Percentiles rank a stretch among this genome's conserved stretches.
These are phyloP conservation scores for Myodes glareolus DNA, from an alignment of 2,113 vertebrate genomes.

Conservation along the genomic window DNA sequence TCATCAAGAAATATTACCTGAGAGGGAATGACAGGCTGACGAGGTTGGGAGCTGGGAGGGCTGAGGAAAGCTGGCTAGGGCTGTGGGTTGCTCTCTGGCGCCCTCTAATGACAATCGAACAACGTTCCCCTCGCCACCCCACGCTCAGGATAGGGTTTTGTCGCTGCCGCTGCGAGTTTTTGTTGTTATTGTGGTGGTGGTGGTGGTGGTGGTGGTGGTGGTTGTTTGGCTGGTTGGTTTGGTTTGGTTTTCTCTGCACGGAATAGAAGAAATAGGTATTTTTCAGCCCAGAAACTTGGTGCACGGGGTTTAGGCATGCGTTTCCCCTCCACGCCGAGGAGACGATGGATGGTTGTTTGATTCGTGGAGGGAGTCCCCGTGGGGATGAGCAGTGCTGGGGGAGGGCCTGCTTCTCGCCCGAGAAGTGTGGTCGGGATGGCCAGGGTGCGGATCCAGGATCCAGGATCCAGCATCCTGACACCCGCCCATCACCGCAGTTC, in stretches of 20 bases:
- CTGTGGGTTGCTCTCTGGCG: slow-evolving; percentile 77
- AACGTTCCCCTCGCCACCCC: slow-evolving; percentile 21
- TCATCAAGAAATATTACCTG: slow-evolving; percentile 68
- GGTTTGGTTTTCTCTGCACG: not conserved
- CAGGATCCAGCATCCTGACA: slow-evolving; percentile 77
- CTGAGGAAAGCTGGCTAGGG: slow-evolving; percentile 30
- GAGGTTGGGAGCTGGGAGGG: slow-evolving; percentile 26
- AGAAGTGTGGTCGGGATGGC: not conserved
- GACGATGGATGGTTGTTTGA: not conserved
- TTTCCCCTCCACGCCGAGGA: not conserved
- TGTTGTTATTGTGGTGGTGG: not conserved
- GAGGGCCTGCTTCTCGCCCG: slow-evolving; percentile 48
- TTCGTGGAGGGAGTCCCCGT: slow-evolving; percentile 8
- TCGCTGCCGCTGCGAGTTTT: not conserved
- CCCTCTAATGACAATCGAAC: slow-evolving; percentile 80
- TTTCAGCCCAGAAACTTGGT: slow-evolving; percentile 46
- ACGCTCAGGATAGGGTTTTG: slow-evolving; percentile 47
- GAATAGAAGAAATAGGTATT: not conserved
- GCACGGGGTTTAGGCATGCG: slow-evolving; percentile 30
- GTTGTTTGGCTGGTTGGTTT: not conserved
- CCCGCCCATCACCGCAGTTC: slow-evolving; percentile 77
- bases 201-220: too few species aligned
- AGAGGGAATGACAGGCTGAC: slow-evolving; percentile 30
- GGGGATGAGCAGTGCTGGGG: not conserved
- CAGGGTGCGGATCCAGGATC: slow-evolving; percentile 77